Base-by-base conservation (phyloP, 1,140 invertebrate genomes). In the Parapsyche elsis region DNA sequence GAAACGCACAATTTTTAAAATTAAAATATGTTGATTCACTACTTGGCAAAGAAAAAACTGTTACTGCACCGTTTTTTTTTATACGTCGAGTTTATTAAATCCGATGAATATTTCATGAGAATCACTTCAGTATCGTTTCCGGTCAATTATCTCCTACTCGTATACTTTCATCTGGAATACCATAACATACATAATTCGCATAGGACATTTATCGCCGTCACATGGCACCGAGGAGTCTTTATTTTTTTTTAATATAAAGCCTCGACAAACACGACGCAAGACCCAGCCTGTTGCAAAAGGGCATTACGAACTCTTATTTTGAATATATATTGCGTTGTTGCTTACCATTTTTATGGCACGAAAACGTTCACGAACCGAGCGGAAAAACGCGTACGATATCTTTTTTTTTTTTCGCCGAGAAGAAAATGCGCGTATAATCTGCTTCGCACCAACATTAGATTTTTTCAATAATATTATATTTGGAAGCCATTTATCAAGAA, bases 261-360 rank as follows among this genome's bases (percentile, higher is more conserved):
- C 38, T 19, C 5, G 70, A 73, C 71, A 53, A 21, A 38, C 30
- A 38, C 30, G 30, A 7, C 30, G 30, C 7, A 38, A 38, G 30
- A 7, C 67, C 61, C n/a, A 7, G 53, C 57, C 45, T 80, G 78
- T 80, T 80, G 49, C 67, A 71, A 71, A 71, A 24, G 78, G 16
- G 21, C 46, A 80, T 80, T 73, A 81, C 75, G 67, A 81, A 75
- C 76, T 81, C 80, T 81, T 70, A 79, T 79, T 81, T 79, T 81
- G 80, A 81, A 81, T 81, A 81, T 78, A 81, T 81, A 81, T 81
- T 81, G 80, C 80, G 78, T 79, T 76, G 80, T 81, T 79, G 76
- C 80, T 81, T 81, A 78, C 74, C 80, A 81, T 81, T 81, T 81
- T 81, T 81, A 81, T 76, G 80, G 77, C 75, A 21, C 57, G 57